Evolutionary conservation across 2,113 vertebrate genomes (phyloP).

Genomic region (Cyprinus carpio): DNA sequence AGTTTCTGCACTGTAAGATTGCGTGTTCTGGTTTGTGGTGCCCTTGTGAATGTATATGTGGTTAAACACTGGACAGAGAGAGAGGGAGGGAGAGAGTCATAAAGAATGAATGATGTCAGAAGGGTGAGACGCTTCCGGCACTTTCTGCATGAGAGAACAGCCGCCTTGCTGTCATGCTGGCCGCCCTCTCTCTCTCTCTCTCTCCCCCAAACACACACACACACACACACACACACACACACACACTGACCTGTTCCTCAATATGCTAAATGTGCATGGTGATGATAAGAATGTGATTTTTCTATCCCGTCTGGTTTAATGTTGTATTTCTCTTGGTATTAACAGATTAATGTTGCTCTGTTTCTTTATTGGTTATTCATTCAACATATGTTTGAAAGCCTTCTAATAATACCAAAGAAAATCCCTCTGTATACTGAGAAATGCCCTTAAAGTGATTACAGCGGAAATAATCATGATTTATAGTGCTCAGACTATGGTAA

Average conservation of each 20-base stretch:
- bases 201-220: neutral
- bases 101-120: constrained; percentile 45
- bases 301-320: neutral
- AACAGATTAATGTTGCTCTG: neutral
- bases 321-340: neutral
- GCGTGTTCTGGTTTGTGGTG: constrained; percentile 19
- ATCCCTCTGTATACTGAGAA: neutral
- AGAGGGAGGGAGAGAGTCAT: constrained; percentile 1
- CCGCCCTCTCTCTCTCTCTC: neutral
- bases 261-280: neutral
- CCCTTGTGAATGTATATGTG: neutral
- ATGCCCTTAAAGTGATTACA: constrained; percentile 31
- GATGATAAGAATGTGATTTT: constrained; percentile 2
- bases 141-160: constrained; percentile 41
- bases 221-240: constrained; percentile 21
- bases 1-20: neutral
- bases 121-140: constrained; percentile 42
- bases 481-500: constrained; percentile 8
- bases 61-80: constrained; percentile 18
- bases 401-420: neutral
- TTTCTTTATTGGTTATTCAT: constrained; percentile 15
- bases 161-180: constrained; percentile 27
- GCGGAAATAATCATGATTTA: constrained; percentile 33
- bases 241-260: constrained; percentile 20
- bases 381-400: neutral